A percentile compares a stretch with the other conserved stretches of the same genome.
Conservation (phyloP, 2,888 invertebrate genomes). For the Lamellibrachia satsuma region DNA sequence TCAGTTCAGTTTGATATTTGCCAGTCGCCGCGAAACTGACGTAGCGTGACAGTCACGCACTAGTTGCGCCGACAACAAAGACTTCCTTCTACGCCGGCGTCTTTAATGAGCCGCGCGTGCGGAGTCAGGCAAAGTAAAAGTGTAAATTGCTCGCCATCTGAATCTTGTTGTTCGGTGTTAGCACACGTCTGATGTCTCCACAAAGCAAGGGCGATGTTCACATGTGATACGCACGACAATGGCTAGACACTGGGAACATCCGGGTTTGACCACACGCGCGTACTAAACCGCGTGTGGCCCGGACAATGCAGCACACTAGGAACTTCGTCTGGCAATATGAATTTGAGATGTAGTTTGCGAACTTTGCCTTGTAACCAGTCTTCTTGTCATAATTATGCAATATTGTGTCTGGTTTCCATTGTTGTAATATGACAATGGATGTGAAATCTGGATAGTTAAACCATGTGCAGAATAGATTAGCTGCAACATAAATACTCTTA, state of each 20-base stretch:
- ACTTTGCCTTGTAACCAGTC: not conserved
- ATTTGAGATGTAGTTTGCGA: not conserved
- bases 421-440: not conserved
- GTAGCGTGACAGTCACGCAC: not conserved
- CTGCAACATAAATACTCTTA: not conserved
- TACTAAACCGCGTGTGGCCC: not conserved
- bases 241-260: not conserved
- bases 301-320: not conserved
- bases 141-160: not conserved
- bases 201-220: not conserved
- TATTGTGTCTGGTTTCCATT: slow-evolving; percentile 17
- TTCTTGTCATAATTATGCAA: not conserved
- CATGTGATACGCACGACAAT: not conserved
- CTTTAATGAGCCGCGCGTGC: not conserved
- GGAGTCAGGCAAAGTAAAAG: not conserved
- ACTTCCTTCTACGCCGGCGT: not conserved
- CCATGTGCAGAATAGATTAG: not conserved
- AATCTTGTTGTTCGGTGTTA: not conserved
- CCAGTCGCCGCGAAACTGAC: not conserved
- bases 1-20: not conserved
- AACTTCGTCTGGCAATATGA: not conserved
- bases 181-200: not conserved
- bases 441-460: not conserved
- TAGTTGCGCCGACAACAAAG: not conserved
- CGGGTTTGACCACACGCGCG: not conserved